Evolutionary conservation across 53 echinoderm and acorn worm species (phyloP).

Genomic region (Echinometra lucunter): DNA sequence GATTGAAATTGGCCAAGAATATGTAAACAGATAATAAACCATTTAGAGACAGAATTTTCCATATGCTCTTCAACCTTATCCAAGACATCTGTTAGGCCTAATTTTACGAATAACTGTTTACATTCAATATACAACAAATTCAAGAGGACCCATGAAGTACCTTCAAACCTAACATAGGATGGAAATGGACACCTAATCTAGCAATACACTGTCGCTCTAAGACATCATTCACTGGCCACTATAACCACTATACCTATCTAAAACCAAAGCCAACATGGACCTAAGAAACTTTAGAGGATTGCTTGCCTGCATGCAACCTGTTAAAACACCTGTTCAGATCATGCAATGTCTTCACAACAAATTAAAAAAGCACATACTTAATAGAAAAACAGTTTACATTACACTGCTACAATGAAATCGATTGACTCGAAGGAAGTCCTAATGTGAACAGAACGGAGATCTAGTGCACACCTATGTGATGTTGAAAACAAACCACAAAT

Average conservation of each 20-base stretch:
- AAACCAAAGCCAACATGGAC: neutral
- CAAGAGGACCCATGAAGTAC: neutral
- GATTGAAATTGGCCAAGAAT: neutral
- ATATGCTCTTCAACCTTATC: neutral
- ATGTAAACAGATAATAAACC: neutral
- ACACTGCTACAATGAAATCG: neutral
- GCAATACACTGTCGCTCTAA: neutral
- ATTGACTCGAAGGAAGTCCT: neutral
- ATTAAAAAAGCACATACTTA: neutral
- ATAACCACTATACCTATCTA: neutral
- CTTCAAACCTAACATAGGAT: neutral
- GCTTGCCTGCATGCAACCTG: neutral
- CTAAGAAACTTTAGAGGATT: neutral
- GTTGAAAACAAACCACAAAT: neutral
- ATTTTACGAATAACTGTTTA: neutral
- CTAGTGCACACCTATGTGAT: neutral
- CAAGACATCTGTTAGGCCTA: neutral
- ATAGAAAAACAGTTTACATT: neutral
- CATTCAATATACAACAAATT: conserved; percentile 15
- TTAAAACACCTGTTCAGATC: neutral
- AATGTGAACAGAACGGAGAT: neutral
- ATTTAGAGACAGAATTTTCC: neutral
- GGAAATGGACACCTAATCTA: neutral
- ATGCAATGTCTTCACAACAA: neutral
- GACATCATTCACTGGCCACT: neutral